Evolutionary conservation across 1,140 invertebrate species (phyloP).

Genomic region (Dendroctonus valens): DNA sequence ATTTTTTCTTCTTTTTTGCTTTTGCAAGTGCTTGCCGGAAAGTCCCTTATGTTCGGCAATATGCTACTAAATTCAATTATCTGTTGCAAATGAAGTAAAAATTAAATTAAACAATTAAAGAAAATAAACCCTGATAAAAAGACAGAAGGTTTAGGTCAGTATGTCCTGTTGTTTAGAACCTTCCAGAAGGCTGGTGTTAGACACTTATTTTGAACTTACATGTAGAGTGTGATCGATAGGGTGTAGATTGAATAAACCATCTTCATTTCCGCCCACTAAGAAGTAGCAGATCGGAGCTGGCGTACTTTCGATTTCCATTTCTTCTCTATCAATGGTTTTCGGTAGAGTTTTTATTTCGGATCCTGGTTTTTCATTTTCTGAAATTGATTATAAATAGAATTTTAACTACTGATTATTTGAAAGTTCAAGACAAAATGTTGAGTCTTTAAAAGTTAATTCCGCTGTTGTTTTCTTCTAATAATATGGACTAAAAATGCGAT

Average conservation of each 20-base stretch:
- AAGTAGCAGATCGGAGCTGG: constrained; percentile 82
- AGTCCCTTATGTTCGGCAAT: too few species aligned
- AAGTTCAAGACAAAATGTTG: constrained; percentile 4
- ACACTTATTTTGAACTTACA: constrained; percentile 31
- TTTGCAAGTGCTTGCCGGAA: too few species aligned
- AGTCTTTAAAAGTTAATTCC: neutral
- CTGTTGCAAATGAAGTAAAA: too few species aligned
- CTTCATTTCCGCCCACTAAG: constrained; percentile 77
- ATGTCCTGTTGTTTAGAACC: too few species aligned
- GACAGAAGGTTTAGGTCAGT: neutral
- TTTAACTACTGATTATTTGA: constrained; percentile 1
- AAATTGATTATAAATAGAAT: constrained; percentile 31
- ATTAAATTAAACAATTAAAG: too few species aligned
- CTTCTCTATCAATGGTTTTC: constrained; percentile 81
- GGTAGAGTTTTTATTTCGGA: constrained; percentile 69
- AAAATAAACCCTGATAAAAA: too few species aligned
- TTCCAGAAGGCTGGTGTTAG: too few species aligned
- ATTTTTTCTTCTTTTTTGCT: too few species aligned
- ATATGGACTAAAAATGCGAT: too few species aligned
- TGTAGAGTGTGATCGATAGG: constrained; percentile 64
- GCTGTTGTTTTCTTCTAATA: too few species aligned
- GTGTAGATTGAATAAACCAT: constrained; percentile 71
- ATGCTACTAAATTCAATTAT: too few species aligned
- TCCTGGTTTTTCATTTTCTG: constrained; percentile 71
- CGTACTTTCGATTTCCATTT: constrained; percentile 77